These are phyloP conservation scores for Lordiphosa andalusiaca DNA, from an alignment of 2,888 invertebrate species.

Conservation along the genomic window DNA sequence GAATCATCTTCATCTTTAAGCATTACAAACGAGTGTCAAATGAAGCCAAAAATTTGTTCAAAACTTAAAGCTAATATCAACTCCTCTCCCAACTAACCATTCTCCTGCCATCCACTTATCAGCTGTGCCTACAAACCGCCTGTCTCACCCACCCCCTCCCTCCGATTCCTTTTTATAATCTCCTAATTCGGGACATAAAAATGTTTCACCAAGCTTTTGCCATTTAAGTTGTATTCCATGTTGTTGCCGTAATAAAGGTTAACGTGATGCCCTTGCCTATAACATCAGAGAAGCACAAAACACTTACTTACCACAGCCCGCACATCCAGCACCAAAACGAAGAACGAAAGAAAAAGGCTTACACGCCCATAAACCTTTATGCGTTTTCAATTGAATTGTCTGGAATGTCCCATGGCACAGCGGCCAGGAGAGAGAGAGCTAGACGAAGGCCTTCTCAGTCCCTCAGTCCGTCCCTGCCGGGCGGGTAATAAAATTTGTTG, in stretches of 20 bases:
- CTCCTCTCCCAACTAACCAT: too few relatives aligned
- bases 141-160: too few relatives aligned
- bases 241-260: conserved; percentile 35
- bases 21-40: too few relatives aligned
- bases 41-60: too few relatives aligned
- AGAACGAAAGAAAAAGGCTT: conserved; percentile 30
- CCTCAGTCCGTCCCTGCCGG: conserved; percentile 11
- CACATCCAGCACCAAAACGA: conserved; percentile 9
- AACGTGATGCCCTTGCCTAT: conserved; percentile 36
- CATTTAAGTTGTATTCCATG: conserved; percentile 8
- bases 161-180: neutral
- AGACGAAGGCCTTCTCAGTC: conserved; percentile 8
- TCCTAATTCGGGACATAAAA: too few relatives aligned
- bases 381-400: conserved; percentile 54
- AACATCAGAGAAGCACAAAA: conserved; percentile 27
- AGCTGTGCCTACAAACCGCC: too few relatives aligned
- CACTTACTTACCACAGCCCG: conserved; percentile 25
- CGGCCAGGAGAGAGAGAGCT: neutral
- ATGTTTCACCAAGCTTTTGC: conserved; percentile 1
- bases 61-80: too few relatives aligned
- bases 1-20: too few relatives aligned
- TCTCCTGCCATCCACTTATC: too few relatives aligned
- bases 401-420: conserved; percentile 19
- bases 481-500: conserved; percentile 43
- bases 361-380: conserved; percentile 57